Percentiles rank a stretch among this genome's conserved stretches.
Evolutionary conservation across 2,888 invertebrate species (phyloP).

Genomic region (Tiliacea aurago): DNA sequence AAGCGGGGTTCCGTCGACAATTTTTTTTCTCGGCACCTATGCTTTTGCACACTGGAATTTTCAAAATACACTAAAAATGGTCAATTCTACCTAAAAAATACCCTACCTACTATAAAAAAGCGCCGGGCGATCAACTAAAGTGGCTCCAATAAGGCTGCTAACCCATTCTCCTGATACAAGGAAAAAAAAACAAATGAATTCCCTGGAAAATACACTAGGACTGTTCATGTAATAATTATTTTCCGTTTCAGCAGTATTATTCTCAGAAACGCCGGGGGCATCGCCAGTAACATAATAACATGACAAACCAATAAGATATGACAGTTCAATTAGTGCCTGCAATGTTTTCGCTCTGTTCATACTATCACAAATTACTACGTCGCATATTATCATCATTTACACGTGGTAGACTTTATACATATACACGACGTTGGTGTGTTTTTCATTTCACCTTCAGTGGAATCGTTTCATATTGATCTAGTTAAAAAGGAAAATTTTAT

Average conservation of each 20-base stretch:
- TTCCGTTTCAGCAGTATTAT: neutral
- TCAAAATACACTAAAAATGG: no score
- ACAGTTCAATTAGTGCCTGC: constrained; percentile 38
- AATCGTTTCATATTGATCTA: constrained; percentile 10
- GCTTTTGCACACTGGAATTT: no score
- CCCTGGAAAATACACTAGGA: neutral
- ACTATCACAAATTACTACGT: constrained; percentile 45
- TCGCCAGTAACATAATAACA: constrained; percentile 2
- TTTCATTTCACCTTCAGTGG: constrained; percentile 55
- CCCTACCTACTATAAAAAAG: no score
- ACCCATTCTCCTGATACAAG: neutral
- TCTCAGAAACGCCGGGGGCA: constrained; percentile 6
- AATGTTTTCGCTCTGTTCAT: constrained; percentile 19
- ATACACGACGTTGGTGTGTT: constrained; percentile 20
- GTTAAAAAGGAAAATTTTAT: constrained; percentile 1
- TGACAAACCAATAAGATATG: constrained; percentile 29
- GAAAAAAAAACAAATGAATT: constrained; percentile 7
- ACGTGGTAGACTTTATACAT: constrained; percentile 30
- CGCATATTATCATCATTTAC: constrained; percentile 28
- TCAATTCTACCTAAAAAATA: no score
- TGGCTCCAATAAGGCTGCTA: no score
- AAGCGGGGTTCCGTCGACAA: no score
- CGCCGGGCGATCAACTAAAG: no score
- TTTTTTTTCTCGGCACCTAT: no score
- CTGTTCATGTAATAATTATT: constrained; percentile 1